Conservation (phyloP, 1,140 invertebrate species). For the Metaphire vulgaris region DNA sequence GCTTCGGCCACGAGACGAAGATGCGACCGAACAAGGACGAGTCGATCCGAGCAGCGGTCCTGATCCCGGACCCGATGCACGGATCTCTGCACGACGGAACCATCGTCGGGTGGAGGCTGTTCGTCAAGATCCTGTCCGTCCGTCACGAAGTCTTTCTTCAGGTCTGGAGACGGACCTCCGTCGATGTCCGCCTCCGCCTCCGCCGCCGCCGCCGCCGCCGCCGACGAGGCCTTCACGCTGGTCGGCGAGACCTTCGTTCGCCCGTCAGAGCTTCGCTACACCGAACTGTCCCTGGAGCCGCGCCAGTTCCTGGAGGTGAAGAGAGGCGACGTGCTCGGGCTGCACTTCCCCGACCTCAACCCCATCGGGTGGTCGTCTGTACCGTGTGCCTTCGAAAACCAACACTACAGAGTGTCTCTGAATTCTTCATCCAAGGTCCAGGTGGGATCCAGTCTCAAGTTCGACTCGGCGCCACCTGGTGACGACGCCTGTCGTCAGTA, state of each 20-base stretch:
- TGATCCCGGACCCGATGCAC: slow-evolving; percentile 27
- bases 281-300: slow-evolving; percentile 13
- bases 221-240: slow-evolving; percentile 13
- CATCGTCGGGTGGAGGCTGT: slow-evolving; percentile 20
- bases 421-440: slow-evolving; percentile 8
- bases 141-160: slow-evolving; percentile 16
- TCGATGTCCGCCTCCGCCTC: neutral
- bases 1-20: slow-evolving; percentile 28
- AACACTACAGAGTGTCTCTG: neutral
- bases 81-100: slow-evolving; percentile 8
- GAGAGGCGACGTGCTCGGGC: slow-evolving; percentile 24
- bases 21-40: slow-evolving; percentile 24
- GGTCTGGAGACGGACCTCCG: slow-evolving; percentile 11
- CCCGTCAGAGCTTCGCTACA: slow-evolving; percentile 25
- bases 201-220: too few relatives aligned
- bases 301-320: slow-evolving; percentile 13
- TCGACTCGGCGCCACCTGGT: slow-evolving; percentile 11
- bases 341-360: slow-evolving; percentile 26
- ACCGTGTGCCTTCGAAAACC: slow-evolving; percentile 25
- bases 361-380: slow-evolving; percentile 28
- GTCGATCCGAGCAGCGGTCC: slow-evolving; percentile 9
- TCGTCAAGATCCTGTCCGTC: slow-evolving; percentile 29
- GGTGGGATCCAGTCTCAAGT: slow-evolving; percentile 5
- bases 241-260: slow-evolving; percentile 19
- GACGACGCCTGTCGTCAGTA: slow-evolving; percentile 26